phyloP scores from a whole-genome alignment of 2,888 invertebrate genomes.

The Cosmia trapezina region DNA sequence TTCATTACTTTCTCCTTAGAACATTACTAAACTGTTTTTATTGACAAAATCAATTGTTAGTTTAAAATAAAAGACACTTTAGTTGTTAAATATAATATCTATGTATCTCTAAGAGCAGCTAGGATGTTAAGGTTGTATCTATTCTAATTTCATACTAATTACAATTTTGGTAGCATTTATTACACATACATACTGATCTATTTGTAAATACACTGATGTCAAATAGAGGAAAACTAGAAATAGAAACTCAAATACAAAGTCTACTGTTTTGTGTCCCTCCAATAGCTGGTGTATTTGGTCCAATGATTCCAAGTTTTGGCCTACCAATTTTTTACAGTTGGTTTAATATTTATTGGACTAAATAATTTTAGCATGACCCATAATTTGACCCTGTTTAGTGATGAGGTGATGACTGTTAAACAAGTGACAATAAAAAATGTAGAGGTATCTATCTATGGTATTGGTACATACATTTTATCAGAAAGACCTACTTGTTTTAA shows the following conservation, averaged over 20 bases:
- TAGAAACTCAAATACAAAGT: slow-evolving; percentile 1
- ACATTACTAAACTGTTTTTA: slow-evolving; percentile 39
- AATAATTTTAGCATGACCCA: neutral
- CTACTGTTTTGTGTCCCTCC: neutral
- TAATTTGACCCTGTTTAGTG: neutral
- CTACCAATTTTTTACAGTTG: neutral
- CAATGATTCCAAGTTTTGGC: neutral
- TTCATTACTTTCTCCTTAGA: slow-evolving; percentile 28
- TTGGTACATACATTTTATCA: neutral
- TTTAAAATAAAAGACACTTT: slow-evolving; percentile 64
- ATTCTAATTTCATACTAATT: slow-evolving; percentile 12
- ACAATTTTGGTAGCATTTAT: slow-evolving; percentile 23
- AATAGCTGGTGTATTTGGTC: neutral
- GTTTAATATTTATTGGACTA: neutral
- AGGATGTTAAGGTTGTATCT: slow-evolving; percentile 37
- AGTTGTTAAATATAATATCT: slow-evolving; percentile 47
- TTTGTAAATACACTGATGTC: slow-evolving; percentile 6
- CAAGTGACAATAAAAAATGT: slow-evolving; percentile 1
- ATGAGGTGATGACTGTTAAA: too few species aligned
- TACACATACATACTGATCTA: neutral
- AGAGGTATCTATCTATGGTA: neutral
- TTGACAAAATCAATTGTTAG: slow-evolving; percentile 49
- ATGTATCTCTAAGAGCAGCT: slow-evolving; percentile 47
- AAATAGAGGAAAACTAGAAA: slow-evolving; percentile 26
- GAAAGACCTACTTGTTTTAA: neutral